Percentiles rank a stretch among this genome's conserved stretches.
phyloP scores from a whole-genome alignment of 2,888 invertebrate species.

The Dichetophora obliterata region DNA sequence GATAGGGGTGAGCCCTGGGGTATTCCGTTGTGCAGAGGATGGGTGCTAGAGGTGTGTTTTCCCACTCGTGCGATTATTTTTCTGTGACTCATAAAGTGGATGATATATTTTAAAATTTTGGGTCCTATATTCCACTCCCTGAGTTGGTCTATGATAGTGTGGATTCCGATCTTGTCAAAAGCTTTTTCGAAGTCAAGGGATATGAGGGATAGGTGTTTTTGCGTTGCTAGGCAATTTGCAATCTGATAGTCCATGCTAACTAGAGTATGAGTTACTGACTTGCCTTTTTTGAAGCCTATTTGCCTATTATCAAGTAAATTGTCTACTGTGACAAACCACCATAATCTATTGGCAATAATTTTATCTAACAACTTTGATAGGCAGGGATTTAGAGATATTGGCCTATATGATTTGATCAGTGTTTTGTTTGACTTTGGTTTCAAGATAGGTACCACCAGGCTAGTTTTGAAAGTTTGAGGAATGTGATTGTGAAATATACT shows the following conservation, averaged over 20 bases:
- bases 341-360: constrained; percentile 4
- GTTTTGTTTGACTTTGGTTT: constrained; percentile 34
- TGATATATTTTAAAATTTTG: no score
- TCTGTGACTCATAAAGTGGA: no score
- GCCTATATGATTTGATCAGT: constrained; percentile 26
- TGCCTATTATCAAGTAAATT: constrained; percentile 4
- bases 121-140: no score
- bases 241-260: not conserved
- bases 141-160: constrained; percentile 20
- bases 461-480: constrained; percentile 39
- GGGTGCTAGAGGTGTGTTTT: no score
- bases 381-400: constrained; percentile 17
- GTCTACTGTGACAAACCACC: not conserved
- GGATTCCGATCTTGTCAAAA: constrained; percentile 29
- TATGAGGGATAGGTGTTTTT: constrained; percentile 14
- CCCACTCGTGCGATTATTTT: no score
- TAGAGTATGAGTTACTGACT: not conserved
- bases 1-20: no score
- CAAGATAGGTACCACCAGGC: constrained; percentile 25
- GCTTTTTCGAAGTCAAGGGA: constrained; percentile 23
- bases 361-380: constrained; percentile 1
- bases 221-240: not conserved
- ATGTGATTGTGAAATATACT: constrained; percentile 27
- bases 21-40: no score
- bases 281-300: not conserved